phyloP scores from a whole-genome alignment of 2,113 vertebrate species.

The Labrus mixtus region DNA sequence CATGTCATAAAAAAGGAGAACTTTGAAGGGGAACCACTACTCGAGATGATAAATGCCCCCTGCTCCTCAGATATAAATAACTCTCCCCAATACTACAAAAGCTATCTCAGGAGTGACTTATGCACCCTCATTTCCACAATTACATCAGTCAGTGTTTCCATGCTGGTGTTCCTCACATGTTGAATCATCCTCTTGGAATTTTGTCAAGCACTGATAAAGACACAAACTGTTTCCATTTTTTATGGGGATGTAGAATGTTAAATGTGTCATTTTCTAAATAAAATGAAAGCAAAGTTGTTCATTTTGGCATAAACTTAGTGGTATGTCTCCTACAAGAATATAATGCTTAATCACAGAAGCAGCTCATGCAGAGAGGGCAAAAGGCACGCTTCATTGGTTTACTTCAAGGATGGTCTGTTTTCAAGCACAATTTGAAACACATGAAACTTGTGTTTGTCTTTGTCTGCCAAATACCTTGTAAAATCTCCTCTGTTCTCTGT shows the following conservation, averaged over 20 bases:
- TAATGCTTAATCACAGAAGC: slow-evolving; percentile 19
- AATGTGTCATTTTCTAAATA: neutral
- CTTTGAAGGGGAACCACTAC: slow-evolving; percentile 86
- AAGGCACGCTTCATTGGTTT: slow-evolving; percentile 41
- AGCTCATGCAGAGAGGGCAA: slow-evolving; percentile 5
- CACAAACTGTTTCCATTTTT: slow-evolving; percentile 14
- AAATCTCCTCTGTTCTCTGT: slow-evolving; percentile 73
- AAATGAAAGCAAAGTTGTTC: slow-evolving; percentile 14
- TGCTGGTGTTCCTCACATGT: slow-evolving; percentile 51
- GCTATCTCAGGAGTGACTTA: slow-evolving; percentile 76
- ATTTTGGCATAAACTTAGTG: neutral
- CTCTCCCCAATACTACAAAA: slow-evolving; percentile 77
- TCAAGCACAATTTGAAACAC: slow-evolving; percentile 63
- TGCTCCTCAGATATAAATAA: slow-evolving; percentile 80
- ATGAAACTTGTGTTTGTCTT: slow-evolving; percentile 73
- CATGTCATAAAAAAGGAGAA: slow-evolving; percentile 86
- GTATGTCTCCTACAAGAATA: neutral
- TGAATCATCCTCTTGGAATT: slow-evolving; percentile 55
- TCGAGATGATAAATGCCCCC: slow-evolving; percentile 82
- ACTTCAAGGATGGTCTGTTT: slow-evolving; percentile 61
- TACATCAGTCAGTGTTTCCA: slow-evolving; percentile 69
- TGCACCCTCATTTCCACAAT: slow-evolving; percentile 76
- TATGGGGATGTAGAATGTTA: slow-evolving; percentile 8
- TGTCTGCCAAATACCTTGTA: slow-evolving; percentile 71
- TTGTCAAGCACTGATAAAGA: slow-evolving; percentile 16